These are phyloP conservation scores for Anthopleura sola DNA, from an alignment of 64 coral and sea anemone genomes.

Conservation along the genomic window DNA sequence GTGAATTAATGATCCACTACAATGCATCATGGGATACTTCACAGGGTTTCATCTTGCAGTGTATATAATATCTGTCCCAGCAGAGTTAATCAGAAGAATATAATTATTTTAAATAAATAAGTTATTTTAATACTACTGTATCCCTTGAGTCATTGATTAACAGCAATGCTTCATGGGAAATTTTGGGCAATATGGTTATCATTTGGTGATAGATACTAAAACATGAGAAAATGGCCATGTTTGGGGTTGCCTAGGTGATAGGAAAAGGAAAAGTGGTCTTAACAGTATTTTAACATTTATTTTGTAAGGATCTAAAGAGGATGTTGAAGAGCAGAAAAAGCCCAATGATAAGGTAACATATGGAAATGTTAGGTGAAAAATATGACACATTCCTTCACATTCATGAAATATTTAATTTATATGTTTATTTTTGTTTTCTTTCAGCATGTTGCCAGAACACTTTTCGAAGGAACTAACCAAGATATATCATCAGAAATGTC, in stretches of 20 bases:
- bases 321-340: background rate
- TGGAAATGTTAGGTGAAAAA: background rate
- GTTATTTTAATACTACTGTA: too few species aligned
- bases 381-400: background rate
- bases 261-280: background rate
- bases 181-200: too few species aligned
- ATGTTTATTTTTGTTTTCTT: background rate
- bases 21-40: too few species aligned
- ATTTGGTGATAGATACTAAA: too few species aligned
- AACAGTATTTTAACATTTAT: background rate
- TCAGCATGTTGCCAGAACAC: slow-evolving; percentile 10
- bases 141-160: too few species aligned
- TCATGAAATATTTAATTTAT: background rate
- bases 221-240: background rate
- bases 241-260: background rate
- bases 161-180: too few species aligned
- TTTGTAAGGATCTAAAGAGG: background rate
- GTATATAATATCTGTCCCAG: too few species aligned
- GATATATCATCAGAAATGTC: slow-evolving; percentile 8
- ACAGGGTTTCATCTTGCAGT: too few species aligned
- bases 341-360: background rate
- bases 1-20: background rate
- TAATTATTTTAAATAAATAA: too few species aligned
- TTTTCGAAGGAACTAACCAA: slow-evolving; percentile 9
- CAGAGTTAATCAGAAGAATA: too few species aligned